These are phyloP conservation scores for Prenolepis imparis DNA, from an alignment of 2,888 invertebrate genomes.

Conservation along the genomic window DNA sequence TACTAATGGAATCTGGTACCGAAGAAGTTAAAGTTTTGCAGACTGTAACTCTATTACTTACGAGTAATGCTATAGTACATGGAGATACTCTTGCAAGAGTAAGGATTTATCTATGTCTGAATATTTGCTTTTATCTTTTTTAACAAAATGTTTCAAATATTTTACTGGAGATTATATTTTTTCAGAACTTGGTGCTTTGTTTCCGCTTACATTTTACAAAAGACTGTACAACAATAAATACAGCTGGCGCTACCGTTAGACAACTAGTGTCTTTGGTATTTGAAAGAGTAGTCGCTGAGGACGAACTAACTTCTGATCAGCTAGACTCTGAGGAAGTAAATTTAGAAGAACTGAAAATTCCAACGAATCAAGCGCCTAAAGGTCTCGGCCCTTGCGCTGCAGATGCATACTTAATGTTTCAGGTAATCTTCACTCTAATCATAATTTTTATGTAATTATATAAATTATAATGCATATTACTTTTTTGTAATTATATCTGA, in stretches of 20 bases:
- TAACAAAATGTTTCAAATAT: conserved; percentile 20
- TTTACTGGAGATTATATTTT: conserved; percentile 19
- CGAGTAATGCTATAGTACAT: conserved; percentile 97
- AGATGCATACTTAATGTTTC: conserved; percentile 98
- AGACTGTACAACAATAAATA: conserved; percentile 98
- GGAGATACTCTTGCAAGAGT: conserved; percentile 98
- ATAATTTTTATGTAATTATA: conserved; percentile 19
- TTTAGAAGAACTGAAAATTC: conserved; percentile 92
- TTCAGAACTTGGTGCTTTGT: conserved; percentile 96
- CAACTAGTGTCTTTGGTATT: conserved; percentile 97
- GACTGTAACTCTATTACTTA: conserved; percentile 97
- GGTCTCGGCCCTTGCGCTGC: conserved; percentile 95
- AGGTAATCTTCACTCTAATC: conserved; percentile 87
- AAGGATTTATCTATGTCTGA: conserved; percentile 54
- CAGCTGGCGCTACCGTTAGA: conserved; percentile 98
- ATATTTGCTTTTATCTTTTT: neutral
- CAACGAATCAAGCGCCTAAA: conserved; percentile 92
- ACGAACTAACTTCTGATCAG: conserved; percentile 87
- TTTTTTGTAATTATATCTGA: neutral
- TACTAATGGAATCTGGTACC: conserved; percentile 96
- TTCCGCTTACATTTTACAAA: conserved; percentile 98
- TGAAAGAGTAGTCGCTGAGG: conserved; percentile 93
- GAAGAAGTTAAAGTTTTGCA: conserved; percentile 98
- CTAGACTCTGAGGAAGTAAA: conserved; percentile 87
- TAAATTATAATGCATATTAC: neutral